These are phyloP conservation scores for Macrobrachium nipponense DNA, from an alignment of 1,140 invertebrate genomes.

Conservation along the genomic window DNA sequence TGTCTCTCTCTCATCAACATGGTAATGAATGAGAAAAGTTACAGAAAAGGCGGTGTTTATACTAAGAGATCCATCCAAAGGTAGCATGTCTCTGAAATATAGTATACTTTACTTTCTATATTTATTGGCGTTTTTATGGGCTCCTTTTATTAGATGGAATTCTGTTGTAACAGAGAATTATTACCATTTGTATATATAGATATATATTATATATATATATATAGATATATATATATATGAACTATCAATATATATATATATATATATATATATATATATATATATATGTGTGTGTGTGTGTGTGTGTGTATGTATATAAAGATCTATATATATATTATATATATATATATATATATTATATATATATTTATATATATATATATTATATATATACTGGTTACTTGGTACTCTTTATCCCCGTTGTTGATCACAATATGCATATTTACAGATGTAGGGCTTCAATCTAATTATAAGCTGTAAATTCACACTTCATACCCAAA, in stretches of 20 bases:
- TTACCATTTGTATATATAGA: slow-evolving; percentile 19
- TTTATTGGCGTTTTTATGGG: too few relatives aligned
- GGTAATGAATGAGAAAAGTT: too few relatives aligned
- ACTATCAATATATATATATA: background rate
- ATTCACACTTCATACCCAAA: background rate
- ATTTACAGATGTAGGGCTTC: background rate
- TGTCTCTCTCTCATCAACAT: too few relatives aligned
- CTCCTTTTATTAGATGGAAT: too few relatives aligned
- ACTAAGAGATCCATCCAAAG: too few relatives aligned
- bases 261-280: background rate
- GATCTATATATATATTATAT: background rate
- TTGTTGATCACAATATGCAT: background rate
- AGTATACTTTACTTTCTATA: too few relatives aligned
- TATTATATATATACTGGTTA: background rate
- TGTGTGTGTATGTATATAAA: background rate
- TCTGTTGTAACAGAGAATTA: too few relatives aligned
- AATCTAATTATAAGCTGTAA: background rate
- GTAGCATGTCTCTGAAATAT: too few relatives aligned
- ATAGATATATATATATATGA: background rate
- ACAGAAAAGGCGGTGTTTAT: too few relatives aligned
- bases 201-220: slow-evolving; percentile 20
- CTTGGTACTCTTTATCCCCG: background rate
- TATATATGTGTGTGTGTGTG: background rate
- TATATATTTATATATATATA: background rate
- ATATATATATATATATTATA: background rate